Percentiles rank a stretch among this genome's conserved stretches.
Evolutionary conservation across 1,140 invertebrate genomes (phyloP).

Genomic region (Drosophila kikkawai): DNA sequence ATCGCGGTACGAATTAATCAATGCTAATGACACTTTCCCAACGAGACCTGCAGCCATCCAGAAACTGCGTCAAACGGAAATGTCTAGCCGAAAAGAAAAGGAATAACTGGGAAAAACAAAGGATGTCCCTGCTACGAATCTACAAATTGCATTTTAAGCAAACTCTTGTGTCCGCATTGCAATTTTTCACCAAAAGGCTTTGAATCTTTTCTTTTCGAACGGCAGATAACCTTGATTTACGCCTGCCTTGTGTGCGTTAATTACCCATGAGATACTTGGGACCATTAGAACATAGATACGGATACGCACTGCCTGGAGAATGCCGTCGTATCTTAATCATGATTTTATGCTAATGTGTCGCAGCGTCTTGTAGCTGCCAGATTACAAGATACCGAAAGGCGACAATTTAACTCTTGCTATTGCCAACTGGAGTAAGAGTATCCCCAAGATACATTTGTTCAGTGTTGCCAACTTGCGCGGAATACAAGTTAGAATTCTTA

Average conservation of each 20-base stretch:
- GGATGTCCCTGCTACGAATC: constrained; percentile 12
- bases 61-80: constrained; percentile 55
- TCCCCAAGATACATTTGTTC: constrained; percentile 4
- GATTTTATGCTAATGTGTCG: constrained; percentile 84
- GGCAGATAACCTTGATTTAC: constrained; percentile 77
- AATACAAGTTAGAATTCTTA: too few species aligned
- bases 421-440: constrained; percentile 22
- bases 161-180: constrained; percentile 34
- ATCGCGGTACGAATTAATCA: constrained; percentile 84
- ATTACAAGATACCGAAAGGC: constrained; percentile 66
- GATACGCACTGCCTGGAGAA: constrained; percentile 52
- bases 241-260: constrained; percentile 62
- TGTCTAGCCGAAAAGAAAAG: constrained; percentile 28
- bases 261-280: constrained; percentile 60
- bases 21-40: constrained; percentile 83
- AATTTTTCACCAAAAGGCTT: constrained; percentile 68
- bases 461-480: not conserved
- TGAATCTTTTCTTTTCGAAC: not conserved
- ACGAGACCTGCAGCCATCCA: constrained; percentile 63
- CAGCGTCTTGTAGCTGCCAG: constrained; percentile 71
- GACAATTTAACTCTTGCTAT: constrained; percentile 54
- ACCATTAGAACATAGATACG: constrained; percentile 51
- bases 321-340: constrained; percentile 76
- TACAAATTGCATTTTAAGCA: constrained; percentile 80
- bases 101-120: constrained; percentile 15